phyloP scores from a whole-genome alignment of 2,888 invertebrate species.

The Zelleria hepariella region DNA sequence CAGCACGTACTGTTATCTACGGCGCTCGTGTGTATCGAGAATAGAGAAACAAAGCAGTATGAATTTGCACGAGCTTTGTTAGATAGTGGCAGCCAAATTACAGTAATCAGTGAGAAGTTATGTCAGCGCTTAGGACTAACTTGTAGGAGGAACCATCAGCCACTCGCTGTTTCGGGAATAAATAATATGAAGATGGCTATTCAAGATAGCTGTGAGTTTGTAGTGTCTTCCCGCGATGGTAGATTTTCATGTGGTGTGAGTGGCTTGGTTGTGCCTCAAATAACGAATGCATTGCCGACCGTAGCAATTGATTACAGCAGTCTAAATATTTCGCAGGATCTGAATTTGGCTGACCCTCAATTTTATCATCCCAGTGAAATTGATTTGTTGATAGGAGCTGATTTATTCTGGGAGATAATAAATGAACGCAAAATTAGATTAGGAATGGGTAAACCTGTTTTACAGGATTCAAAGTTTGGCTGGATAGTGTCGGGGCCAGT shows the following conservation, averaged over 20 bases:
- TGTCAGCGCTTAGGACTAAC: constrained; percentile 8
- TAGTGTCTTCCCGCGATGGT: constrained; percentile 10
- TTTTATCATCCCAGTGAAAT: constrained; percentile 8
- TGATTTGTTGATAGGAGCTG: constrained; percentile 8
- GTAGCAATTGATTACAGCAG: background rate
- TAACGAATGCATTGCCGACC: constrained; percentile 7
- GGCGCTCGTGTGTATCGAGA: constrained; percentile 14
- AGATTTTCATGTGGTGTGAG: constrained; percentile 12
- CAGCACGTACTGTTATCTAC: constrained; percentile 16
- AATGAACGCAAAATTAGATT: background rate
- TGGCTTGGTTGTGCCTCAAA: constrained; percentile 12
- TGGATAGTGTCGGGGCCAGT: constrained; percentile 15
- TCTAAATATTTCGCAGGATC: constrained; percentile 7
- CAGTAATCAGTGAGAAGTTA: background rate
- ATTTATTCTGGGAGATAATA: background rate
- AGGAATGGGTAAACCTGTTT: constrained; percentile 12
- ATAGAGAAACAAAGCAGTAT: constrained; percentile 11
- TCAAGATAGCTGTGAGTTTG: constrained; percentile 12
- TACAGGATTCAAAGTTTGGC: constrained; percentile 14
- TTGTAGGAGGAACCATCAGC: constrained; percentile 8
- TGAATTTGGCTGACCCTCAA: constrained; percentile 11
- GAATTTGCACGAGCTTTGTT: constrained; percentile 14
- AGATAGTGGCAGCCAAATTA: constrained; percentile 15
- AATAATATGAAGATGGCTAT: constrained; percentile 13
- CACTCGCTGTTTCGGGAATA: constrained; percentile 12